phyloP scores from a whole-genome alignment of 2,113 vertebrate genomes.

The Mellivora capensis region DNA sequence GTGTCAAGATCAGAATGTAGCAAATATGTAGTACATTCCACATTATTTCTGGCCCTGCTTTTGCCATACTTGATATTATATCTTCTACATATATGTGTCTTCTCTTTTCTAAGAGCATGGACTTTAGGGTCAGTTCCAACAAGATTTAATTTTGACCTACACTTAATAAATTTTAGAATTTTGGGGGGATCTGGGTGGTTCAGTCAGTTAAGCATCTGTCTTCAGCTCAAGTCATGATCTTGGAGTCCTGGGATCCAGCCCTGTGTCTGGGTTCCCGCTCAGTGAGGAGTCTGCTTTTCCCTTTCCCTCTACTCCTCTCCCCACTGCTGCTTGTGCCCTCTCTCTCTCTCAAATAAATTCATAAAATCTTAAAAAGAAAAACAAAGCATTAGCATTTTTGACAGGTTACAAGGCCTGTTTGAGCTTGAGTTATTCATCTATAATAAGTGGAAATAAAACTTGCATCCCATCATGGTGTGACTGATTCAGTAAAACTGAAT shows the following conservation, averaged over 20 bases:
- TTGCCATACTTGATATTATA: background rate
- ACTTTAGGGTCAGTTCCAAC: background rate
- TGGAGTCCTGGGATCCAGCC: background rate
- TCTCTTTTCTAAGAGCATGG: background rate
- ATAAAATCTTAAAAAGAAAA: background rate
- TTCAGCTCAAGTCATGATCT: background rate
- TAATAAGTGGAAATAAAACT: background rate
- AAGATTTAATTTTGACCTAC: background rate
- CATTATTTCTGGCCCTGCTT: background rate
- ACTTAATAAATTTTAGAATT: background rate
- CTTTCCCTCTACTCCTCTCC: background rate
- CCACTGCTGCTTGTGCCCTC: accelerated
- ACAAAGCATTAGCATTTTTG: background rate
- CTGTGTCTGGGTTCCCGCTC: background rate
- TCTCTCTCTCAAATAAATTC: background rate
- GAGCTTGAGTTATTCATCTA: background rate
- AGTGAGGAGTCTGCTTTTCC: background rate
- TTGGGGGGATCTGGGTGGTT: background rate
- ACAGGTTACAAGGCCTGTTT: background rate
- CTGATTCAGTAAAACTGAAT: background rate
- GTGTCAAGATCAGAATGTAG: background rate
- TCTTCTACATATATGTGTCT: background rate
- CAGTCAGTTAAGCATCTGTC: background rate
- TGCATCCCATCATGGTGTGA: background rate
- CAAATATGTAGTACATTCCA: background rate